A percentile compares a stretch with the other conserved stretches of the same genome.
Evolutionary conservation across 2,888 invertebrate species (phyloP).

Genomic region (Drosophila stalkeri): DNA sequence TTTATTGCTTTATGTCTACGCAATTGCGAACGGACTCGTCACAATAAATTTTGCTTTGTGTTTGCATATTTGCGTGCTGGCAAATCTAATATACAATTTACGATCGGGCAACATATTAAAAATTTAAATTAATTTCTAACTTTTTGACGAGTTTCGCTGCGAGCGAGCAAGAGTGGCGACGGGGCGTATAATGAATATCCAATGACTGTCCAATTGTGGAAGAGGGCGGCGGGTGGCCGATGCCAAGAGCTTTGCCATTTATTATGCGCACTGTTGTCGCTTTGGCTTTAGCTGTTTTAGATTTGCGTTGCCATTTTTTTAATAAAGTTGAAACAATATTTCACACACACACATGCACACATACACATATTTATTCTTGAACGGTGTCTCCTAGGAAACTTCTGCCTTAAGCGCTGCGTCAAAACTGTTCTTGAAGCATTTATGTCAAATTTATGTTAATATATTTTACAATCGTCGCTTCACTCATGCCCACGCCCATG

Average conservation of each 20-base stretch:
- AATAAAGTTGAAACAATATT: slow-evolving; percentile 82
- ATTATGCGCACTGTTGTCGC: slow-evolving; percentile 55
- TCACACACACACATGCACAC: slow-evolving; percentile 59
- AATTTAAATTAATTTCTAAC: slow-evolving; percentile 76
- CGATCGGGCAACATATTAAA: slow-evolving; percentile 63
- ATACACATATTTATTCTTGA: slow-evolving; percentile 11
- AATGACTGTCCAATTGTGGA: slow-evolving; percentile 39
- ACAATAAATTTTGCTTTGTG: slow-evolving; percentile 21
- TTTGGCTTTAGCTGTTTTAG: slow-evolving; percentile 53
- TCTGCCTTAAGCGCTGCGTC: slow-evolving; percentile 18
- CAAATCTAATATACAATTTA: slow-evolving; percentile 59
- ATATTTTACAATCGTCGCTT: slow-evolving; percentile 73
- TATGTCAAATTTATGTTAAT: slow-evolving; percentile 83
- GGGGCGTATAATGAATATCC: slow-evolving; percentile 62
- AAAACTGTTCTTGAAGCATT: slow-evolving; percentile 72
- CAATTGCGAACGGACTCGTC: not conserved
- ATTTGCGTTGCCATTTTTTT: slow-evolving; percentile 71
- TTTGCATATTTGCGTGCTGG: slow-evolving; percentile 23
- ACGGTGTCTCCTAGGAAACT: slow-evolving; percentile 18
- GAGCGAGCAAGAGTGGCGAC: slow-evolving; percentile 13
- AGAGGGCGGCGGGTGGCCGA: not conserved
- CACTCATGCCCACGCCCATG: slow-evolving; percentile 20
- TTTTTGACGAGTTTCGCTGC: slow-evolving; percentile 40
- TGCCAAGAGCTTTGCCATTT: slow-evolving; percentile 54
- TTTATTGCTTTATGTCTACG: not conserved